phyloP scores from a whole-genome alignment of 1,140 invertebrate species.

The Bactericera cockerelli region DNA sequence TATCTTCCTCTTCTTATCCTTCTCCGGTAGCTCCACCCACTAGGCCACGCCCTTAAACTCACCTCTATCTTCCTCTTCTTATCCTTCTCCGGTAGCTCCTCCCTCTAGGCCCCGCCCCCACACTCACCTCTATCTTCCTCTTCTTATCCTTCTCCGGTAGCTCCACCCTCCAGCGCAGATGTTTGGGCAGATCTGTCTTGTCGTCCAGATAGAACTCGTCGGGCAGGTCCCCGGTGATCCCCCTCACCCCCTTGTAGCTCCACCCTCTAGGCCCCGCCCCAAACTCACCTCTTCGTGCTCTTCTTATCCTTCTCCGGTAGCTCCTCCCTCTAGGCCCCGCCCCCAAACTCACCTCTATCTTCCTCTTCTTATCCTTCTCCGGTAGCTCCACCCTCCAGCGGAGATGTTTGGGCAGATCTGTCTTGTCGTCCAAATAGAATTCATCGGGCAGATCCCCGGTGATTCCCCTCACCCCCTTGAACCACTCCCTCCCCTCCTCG shows the following conservation, averaged over 20 bases:
- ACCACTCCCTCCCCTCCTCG: neutral
- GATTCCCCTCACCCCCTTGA: neutral
- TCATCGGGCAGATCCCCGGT: constrained; percentile 5
- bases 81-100: neutral
- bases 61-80: no score
- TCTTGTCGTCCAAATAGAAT: neutral
- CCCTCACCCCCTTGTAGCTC: neutral
- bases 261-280: no score
- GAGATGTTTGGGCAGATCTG: neutral
- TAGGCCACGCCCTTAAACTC: no score
- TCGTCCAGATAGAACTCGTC: neutral
- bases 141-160: neutral
- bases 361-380: neutral
- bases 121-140: neutral
- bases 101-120: no score
- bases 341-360: neutral
- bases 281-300: no score
- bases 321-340: neutral
- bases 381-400: neutral
- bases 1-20: neutral
- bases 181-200: neutral
- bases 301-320: neutral
- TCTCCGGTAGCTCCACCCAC: neutral
- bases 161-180: neutral
- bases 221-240: neutral